Conservation (phyloP, 2,797 vertebrate species). For the Lophotriccus pileatus region DNA sequence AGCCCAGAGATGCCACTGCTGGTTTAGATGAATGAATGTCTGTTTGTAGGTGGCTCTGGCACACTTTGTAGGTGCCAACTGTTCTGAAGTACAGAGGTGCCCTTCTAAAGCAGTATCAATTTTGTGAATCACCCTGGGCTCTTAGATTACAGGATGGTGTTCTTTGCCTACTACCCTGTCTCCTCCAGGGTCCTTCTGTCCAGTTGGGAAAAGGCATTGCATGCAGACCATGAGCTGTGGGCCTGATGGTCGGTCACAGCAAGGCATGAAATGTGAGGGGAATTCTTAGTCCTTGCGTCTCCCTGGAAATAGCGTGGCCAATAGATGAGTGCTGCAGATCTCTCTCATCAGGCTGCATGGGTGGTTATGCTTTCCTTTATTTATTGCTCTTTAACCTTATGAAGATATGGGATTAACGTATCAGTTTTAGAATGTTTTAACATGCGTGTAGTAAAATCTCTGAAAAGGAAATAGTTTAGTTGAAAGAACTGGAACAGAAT, state of each 20-base stretch:
- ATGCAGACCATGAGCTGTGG: background rate
- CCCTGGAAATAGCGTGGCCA: background rate
- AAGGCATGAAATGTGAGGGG: background rate
- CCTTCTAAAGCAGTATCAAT: background rate
- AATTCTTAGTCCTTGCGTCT: background rate
- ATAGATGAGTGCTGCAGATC: background rate
- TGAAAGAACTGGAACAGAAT: background rate
- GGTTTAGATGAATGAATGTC: background rate
- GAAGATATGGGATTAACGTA: background rate
- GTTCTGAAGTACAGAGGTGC: background rate
- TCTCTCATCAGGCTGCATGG: background rate
- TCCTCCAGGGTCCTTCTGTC: background rate
- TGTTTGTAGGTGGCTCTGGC: background rate
- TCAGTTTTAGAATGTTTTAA: background rate
- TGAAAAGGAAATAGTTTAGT: background rate
- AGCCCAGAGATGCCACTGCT: background rate
- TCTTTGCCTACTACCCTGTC: background rate
- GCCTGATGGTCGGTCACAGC: background rate
- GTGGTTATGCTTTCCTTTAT: background rate
- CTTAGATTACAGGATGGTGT: background rate
- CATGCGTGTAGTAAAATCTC: background rate
- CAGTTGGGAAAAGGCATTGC: background rate
- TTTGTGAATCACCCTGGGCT: background rate
- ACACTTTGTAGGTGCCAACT: rapidly evolving
- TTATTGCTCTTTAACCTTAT: background rate